phyloP scores from a whole-genome alignment of 2,113 vertebrate genomes.

The Myodes glareolus region DNA sequence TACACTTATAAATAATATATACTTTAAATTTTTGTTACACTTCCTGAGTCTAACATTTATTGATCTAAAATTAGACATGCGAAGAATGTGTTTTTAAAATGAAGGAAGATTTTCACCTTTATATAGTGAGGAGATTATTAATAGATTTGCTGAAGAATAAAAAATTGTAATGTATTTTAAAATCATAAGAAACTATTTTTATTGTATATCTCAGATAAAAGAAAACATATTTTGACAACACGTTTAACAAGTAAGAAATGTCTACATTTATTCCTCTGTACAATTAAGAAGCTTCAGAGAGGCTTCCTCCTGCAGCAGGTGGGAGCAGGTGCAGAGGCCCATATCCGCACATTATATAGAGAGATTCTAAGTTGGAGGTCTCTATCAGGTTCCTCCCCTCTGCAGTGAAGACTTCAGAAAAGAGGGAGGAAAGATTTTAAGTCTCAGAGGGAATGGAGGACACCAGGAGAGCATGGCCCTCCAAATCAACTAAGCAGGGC shows the following conservation, averaged over 20 bases:
- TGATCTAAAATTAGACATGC: neutral
- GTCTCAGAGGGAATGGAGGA: neutral
- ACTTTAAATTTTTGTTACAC: neutral
- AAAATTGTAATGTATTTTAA: conserved; percentile 8
- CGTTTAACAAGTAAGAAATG: neutral
- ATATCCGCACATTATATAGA: neutral
- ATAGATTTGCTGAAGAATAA: neutral
- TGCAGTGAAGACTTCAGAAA: neutral
- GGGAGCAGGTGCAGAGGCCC: neutral
- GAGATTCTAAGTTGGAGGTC: neutral
- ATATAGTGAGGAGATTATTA: neutral
- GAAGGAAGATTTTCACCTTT: neutral
- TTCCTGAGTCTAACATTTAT: neutral
- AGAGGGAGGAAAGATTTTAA: neutral
- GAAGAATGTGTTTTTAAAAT: neutral
- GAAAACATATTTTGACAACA: neutral
- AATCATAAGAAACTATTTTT: neutral
- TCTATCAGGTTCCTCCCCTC: neutral
- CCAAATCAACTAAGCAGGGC: neutral
- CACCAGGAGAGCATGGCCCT: neutral
- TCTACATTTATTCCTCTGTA: neutral
- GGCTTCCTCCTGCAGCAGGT: neutral
- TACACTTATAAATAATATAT: neutral
- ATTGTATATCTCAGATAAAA: conserved; percentile 18
- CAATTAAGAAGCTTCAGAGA: neutral